phyloP scores from a whole-genome alignment of 2,113 vertebrate genomes.

The Mola mola region DNA sequence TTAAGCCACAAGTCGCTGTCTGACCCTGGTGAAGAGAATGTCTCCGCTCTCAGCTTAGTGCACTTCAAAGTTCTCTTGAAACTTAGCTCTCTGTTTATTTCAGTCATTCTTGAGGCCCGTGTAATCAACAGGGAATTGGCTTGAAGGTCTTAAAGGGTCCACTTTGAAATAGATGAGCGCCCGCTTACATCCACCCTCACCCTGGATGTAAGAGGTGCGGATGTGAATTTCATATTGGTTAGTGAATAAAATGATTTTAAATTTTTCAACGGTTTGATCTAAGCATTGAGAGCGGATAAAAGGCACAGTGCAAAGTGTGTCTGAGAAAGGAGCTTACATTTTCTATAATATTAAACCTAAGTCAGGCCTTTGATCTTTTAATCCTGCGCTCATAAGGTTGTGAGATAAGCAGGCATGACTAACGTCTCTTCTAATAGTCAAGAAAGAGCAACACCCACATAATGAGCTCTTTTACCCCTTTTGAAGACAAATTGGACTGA shows the following conservation, averaged over 20 bases:
- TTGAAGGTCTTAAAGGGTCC: conserved; percentile 69
- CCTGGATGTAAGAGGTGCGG: conserved; percentile 68
- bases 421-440: conserved; percentile 93
- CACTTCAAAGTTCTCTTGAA: conserved; percentile 70
- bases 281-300: conserved; percentile 75
- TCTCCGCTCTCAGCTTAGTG: conserved; percentile 47
- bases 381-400: conserved; percentile 96
- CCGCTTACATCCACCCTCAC: conserved; percentile 44
- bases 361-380: conserved; percentile 97
- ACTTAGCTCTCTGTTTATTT: conserved; percentile 66
- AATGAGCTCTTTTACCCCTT: conserved; percentile 86
- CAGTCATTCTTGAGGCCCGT: conserved; percentile 55
- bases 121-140: conserved; percentile 70
- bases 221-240: conserved; percentile 72
- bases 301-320: conserved; percentile 76
- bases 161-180: conserved; percentile 73
- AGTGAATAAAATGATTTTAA: conserved; percentile 76
- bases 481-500: conserved; percentile 85
- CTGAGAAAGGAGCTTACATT: conserved; percentile 87
- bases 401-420: conserved; percentile 94
- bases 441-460: conserved; percentile 85
- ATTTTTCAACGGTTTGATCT: conserved; percentile 78
- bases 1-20: conserved; percentile 60
- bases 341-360: conserved; percentile 91
- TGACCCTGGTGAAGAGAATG: conserved; percentile 26